These are phyloP conservation scores for Chaenodraco wilsoni DNA, from an alignment of 2,797 vertebrate genomes.

Conservation along the genomic window DNA sequence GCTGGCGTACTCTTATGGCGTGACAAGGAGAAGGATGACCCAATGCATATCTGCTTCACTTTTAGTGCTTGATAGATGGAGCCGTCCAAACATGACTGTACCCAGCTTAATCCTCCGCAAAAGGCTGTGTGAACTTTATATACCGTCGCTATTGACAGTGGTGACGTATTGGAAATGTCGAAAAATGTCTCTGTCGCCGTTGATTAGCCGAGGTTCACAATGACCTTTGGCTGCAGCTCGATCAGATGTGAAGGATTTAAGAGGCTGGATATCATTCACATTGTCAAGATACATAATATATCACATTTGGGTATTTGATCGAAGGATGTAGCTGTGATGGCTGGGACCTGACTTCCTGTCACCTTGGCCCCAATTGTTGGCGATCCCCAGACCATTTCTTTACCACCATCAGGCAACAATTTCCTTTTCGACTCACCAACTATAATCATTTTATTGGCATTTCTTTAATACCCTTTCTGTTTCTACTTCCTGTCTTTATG, in stretches of 20 bases:
- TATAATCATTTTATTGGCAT: no score
- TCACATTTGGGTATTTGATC: slow-evolving; percentile 22
- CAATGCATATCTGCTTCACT: slow-evolving; percentile 77
- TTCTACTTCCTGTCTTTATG: no score
- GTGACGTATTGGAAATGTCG: slow-evolving; percentile 70
- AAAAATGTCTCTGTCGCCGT: slow-evolving; percentile 25
- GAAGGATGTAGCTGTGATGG: not conserved
- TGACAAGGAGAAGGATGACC: slow-evolving; percentile 83
- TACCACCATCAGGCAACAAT: no score
- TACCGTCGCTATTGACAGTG: slow-evolving; percentile 66
- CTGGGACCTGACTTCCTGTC: no score
- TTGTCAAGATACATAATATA: slow-evolving; percentile 9
- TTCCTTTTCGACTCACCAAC: no score
- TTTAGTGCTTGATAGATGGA: slow-evolving; percentile 83
- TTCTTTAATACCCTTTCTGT: no score
- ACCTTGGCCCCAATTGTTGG: no score
- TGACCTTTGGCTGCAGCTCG: slow-evolving; percentile 41
- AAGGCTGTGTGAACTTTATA: slow-evolving; percentile 68
- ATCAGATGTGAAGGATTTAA: slow-evolving; percentile 42
- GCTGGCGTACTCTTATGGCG: slow-evolving; percentile 58
- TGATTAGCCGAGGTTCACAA: slow-evolving; percentile 17
- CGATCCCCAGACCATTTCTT: no score
- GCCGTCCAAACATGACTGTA: slow-evolving; percentile 75
- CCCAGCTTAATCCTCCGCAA: slow-evolving; percentile 73
- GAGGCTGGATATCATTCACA: not conserved